phyloP scores from a whole-genome alignment of 1,140 invertebrate genomes.

The Maconellicoccus hirsutus region DNA sequence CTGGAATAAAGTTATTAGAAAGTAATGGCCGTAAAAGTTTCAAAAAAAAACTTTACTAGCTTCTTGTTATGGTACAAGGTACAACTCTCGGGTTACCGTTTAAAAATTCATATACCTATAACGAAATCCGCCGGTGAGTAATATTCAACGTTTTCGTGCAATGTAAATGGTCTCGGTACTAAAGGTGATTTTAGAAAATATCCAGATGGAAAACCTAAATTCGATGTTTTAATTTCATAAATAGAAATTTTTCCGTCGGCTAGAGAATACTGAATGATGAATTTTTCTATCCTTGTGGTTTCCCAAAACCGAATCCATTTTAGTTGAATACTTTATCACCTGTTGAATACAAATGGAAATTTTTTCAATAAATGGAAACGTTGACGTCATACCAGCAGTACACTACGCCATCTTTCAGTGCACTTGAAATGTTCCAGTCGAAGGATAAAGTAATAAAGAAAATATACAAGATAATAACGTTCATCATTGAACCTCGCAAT shows the following conservation, averaged over 20 bases:
- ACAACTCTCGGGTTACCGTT: neutral
- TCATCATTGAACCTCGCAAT: too few species aligned
- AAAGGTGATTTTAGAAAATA: constrained; percentile 54
- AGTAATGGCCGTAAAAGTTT: too few species aligned
- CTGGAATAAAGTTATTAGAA: too few species aligned
- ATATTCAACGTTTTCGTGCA: constrained; percentile 44
- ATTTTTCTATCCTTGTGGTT: constrained; percentile 51
- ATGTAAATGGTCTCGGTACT: constrained; percentile 49
- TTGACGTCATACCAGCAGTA: neutral
- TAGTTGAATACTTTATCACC: constrained; percentile 49
- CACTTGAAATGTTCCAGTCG: too few species aligned
- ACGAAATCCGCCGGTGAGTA: constrained; percentile 56
- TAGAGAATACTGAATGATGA: constrained; percentile 52
- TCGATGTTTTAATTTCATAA: constrained; percentile 46
- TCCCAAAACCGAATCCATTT: constrained; percentile 51
- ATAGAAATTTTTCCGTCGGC: constrained; percentile 49
- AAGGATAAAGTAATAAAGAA: too few species aligned
- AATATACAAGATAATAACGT: too few species aligned
- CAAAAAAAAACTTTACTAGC: too few species aligned
- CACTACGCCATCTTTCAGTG: too few species aligned
- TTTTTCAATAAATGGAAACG: neutral
- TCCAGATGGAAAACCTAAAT: constrained; percentile 56
- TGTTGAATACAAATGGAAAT: constrained; percentile 28
- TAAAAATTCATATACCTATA: constrained; percentile 35
- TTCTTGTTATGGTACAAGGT: too few species aligned